phyloP scores from a whole-genome alignment of 2,888 invertebrate species.

The Halictus quadricinctus region DNA sequence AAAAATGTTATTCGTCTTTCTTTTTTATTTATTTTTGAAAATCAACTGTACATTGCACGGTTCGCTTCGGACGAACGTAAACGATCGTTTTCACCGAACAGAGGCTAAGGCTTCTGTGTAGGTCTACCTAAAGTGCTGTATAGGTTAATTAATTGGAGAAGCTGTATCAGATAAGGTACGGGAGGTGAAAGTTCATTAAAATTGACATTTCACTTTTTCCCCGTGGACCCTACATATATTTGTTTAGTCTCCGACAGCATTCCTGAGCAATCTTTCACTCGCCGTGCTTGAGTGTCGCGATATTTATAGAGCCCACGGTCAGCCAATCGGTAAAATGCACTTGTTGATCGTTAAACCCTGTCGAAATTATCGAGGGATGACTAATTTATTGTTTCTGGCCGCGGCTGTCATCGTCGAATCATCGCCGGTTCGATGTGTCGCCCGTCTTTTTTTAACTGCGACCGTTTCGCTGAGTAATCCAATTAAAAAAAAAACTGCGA shows the following conservation, averaged over 20 bases:
- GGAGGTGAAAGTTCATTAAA: neutral
- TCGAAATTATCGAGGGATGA: slow-evolving; percentile 48
- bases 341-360: slow-evolving; percentile 58
- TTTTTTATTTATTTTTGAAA: no score
- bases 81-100: no score
- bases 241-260: neutral
- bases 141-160: neutral
- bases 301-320: slow-evolving; percentile 55
- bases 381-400: slow-evolving; percentile 59
- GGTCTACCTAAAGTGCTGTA: no score
- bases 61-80: no score
- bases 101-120: no score
- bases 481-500: neutral
- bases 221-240: neutral
- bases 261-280: slow-evolving; percentile 21
- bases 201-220: neutral
- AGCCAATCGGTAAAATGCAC: slow-evolving; percentile 55
- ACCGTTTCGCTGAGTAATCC: neutral
- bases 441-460: slow-evolving; percentile 11
- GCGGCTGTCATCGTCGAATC: slow-evolving; percentile 41
- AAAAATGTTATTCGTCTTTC: neutral
- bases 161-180: neutral
- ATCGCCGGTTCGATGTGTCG: slow-evolving; percentile 4
- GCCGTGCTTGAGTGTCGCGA: slow-evolving; percentile 17
- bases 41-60: no score